phyloP scores from a whole-genome alignment of 2,113 vertebrate species.

The Aptenodytes forsteri region DNA sequence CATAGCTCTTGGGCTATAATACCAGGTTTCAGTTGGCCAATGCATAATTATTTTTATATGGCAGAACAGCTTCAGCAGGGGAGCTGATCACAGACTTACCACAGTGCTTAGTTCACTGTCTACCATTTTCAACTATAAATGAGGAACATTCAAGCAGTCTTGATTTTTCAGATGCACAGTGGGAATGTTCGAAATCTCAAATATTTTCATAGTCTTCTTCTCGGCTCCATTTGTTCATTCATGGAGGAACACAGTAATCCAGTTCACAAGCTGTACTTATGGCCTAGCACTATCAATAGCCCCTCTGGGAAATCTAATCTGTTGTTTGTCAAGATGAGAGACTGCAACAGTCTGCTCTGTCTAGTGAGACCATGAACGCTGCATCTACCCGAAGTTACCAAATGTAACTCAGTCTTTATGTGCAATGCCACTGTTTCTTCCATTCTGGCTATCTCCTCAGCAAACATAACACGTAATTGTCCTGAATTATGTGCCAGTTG shows the following conservation, averaged over 20 bases:
- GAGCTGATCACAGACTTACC: not conserved
- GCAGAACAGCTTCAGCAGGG: not conserved
- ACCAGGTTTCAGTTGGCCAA: not conserved
- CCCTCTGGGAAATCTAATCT: not conserved
- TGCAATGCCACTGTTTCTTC: not conserved
- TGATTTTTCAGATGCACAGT: not conserved
- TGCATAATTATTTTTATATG: not conserved
- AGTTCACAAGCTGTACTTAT: not conserved
- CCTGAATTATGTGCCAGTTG: not conserved
- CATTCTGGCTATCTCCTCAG: not conserved
- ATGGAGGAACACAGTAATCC: not conserved
- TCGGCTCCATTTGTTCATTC: not conserved
- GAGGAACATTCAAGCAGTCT: not conserved
- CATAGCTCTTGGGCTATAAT: not conserved
- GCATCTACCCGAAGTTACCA: not conserved
- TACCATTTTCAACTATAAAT: not conserved
- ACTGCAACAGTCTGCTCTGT: not conserved
- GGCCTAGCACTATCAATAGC: not conserved
- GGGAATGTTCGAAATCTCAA: not conserved
- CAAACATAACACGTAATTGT: not conserved
- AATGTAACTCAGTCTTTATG: not conserved
- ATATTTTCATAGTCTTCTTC: not conserved
- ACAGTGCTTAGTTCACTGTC: not conserved
- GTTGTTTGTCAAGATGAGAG: not conserved
- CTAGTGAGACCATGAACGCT: fast-evolving